Conservation (phyloP, 2,113 vertebrate species). For the Pagrus major region DNA sequence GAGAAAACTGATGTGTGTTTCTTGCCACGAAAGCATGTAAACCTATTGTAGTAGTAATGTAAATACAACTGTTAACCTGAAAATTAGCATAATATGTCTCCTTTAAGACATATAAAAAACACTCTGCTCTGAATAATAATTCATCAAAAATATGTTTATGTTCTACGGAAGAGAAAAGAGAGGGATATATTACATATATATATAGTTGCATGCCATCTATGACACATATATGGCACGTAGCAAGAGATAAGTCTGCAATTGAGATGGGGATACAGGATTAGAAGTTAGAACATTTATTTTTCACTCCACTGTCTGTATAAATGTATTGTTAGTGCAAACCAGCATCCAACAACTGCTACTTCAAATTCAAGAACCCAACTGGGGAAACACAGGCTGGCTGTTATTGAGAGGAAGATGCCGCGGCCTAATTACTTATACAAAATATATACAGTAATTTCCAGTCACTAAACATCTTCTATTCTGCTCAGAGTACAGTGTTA, state of each 20-base stretch:
- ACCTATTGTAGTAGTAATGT: no score
- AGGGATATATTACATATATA: background rate
- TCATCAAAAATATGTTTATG: background rate
- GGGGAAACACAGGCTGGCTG: background rate
- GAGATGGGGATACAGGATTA: background rate
- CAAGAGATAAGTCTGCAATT: background rate
- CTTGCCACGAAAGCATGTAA: no score
- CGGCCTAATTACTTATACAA: background rate
- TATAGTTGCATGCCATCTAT: no score
- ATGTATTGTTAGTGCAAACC: background rate
- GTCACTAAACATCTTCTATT: background rate
- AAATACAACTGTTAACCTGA: no score
- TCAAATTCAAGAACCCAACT: background rate
- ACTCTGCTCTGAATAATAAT: background rate
- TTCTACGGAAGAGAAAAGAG: background rate
- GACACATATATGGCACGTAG: background rate
- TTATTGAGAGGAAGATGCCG: background rate
- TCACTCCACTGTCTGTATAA: no score
- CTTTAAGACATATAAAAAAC: background rate
- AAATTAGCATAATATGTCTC: no score
- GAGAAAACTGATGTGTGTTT: no score
- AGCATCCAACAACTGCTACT: no score
- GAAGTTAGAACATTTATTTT: no score
- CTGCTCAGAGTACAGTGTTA: background rate
- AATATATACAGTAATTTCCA: background rate